A percentile compares a stretch with the other conserved stretches of the same genome.
These are phyloP conservation scores for Cliona cf. orientalis DNA, from an alignment of 37 sponge, comb jelly and placozoan species.

Conservation along the genomic window DNA sequence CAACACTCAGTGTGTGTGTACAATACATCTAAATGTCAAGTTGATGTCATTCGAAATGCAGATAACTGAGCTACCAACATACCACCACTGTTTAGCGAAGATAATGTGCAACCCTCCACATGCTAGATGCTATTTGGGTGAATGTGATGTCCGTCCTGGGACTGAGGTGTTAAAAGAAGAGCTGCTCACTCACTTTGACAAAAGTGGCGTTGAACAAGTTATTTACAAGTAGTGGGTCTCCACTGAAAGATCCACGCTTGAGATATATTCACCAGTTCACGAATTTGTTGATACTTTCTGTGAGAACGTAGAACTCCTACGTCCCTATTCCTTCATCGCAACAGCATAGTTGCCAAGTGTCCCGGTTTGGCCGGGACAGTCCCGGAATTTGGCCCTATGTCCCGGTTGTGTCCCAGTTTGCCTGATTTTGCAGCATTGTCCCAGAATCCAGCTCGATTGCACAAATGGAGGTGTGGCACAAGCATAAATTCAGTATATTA, in stretches of 20 bases:
- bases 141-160: not conserved
- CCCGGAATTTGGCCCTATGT: no score
- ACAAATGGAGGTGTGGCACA: no score
- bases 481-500: no score
- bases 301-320: not conserved
- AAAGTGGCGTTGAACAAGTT: not conserved
- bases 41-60: not conserved
- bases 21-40: conserved; percentile 1
- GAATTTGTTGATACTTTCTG: not conserved
- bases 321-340: not conserved
- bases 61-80: no score
- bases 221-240: not conserved
- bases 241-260: not conserved
- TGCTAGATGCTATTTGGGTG: not conserved
- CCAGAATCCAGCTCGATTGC: no score
- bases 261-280: not conserved
- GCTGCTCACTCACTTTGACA: not conserved
- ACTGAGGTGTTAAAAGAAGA: not conserved
- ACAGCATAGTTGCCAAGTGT: no score
- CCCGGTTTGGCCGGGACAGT: no score
- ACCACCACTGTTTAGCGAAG: not conserved
- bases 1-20: no score
- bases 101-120: not conserved
- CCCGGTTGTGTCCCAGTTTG: no score
- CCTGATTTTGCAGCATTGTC: no score